phyloP scores from a whole-genome alignment of 2,113 vertebrate species.

The Todiramphus chloris region DNA sequence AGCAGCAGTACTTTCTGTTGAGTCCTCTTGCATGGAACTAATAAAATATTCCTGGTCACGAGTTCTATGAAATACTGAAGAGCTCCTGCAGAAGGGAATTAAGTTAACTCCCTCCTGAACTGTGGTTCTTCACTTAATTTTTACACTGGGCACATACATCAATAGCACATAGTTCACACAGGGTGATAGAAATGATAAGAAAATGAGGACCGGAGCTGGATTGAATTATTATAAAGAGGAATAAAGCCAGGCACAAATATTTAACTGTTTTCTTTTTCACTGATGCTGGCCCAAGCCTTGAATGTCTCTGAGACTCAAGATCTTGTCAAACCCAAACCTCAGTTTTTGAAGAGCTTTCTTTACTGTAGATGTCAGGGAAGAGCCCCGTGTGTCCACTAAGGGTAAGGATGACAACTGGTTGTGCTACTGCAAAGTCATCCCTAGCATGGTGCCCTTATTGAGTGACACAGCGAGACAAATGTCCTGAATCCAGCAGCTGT shows the following conservation, averaged over 20 bases:
- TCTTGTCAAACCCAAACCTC: neutral
- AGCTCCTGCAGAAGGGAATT: neutral
- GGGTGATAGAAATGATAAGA: neutral
- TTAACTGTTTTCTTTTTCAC: neutral
- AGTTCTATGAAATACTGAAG: slow-evolving; percentile 14
- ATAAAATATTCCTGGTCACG: slow-evolving; percentile 12
- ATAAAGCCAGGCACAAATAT: neutral
- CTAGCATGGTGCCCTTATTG: neutral
- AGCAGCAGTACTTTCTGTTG: neutral
- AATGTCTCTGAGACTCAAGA: neutral
- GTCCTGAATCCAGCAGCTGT: neutral
- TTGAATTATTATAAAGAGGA: neutral
- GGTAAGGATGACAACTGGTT: neutral
- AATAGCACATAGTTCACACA: neutral
- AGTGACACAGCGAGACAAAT: neutral
- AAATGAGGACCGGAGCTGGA: neutral
- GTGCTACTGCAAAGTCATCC: neutral
- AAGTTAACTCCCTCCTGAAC: neutral
- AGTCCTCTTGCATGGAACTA: neutral
- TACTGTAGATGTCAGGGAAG: neutral
- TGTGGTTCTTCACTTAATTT: slow-evolving; percentile 40
- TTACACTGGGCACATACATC: neutral
- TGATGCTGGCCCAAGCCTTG: neutral
- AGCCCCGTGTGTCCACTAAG: neutral
- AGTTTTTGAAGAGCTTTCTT: neutral